Conservation (phyloP, 2,797 vertebrate species). For the Parambassis ranga region DNA sequence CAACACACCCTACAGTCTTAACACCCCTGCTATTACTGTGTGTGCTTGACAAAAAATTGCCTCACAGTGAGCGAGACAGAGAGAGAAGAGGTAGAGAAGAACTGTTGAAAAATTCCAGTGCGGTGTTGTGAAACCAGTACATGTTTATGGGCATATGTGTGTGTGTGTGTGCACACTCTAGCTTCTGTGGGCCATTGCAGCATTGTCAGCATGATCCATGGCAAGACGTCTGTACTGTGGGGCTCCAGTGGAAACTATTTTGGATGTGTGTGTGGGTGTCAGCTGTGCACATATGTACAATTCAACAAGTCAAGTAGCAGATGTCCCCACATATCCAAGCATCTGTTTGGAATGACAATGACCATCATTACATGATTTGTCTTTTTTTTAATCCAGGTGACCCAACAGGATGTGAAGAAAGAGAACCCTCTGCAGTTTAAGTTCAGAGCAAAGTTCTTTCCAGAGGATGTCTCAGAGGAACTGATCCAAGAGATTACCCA, state of each 20-base stretch:
- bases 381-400: slow-evolving; percentile 81
- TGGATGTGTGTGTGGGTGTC: background rate
- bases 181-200: background rate
- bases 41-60: background rate
- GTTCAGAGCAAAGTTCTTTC: slow-evolving; percentile 97
- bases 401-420: slow-evolving; percentile 96
- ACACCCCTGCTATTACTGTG: background rate
- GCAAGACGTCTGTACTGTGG: slow-evolving; percentile 19
- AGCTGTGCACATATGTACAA: background rate
- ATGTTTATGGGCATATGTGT: background rate
- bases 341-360: background rate
- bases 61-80: background rate
- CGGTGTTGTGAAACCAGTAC: background rate
- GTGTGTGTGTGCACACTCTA: background rate
- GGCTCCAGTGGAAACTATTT: slow-evolving; percentile 56
- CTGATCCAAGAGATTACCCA: slow-evolving; percentile 97
- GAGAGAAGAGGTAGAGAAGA: background rate
- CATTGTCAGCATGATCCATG: slow-evolving; percentile 8
- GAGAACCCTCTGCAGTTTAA: slow-evolving; percentile 97
- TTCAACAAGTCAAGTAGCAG: background rate
- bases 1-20: slow-evolving; percentile 4
- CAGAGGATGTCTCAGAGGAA: slow-evolving; percentile 95
- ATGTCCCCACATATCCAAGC: background rate
- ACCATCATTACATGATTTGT: too few relatives aligned
- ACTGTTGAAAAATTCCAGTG: background rate